Evolutionary conservation across 1,140 invertebrate species (phyloP), one percentile per base, ranked within the genome.

Genomic region (Cydia splendana): DNA sequence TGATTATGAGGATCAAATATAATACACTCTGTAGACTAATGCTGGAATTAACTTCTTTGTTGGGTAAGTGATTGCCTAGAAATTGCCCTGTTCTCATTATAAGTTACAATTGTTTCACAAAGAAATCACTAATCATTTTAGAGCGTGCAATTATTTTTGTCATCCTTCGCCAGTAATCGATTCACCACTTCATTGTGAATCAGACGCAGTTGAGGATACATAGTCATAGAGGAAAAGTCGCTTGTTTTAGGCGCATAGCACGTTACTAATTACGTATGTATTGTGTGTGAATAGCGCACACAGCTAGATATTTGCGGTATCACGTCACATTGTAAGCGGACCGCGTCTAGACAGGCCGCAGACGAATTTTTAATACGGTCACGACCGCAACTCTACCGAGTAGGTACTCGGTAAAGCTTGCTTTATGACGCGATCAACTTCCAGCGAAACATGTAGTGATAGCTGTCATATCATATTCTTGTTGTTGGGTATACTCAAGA

Each of bases 321-420:
- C 81, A 81, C 82, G 85, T 83, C 84, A 85, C 84, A 83, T 81
- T 87, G 83, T 86, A 85, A 85, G 77, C 84, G 80, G 82, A 84
- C 76, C 80, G 75, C 82, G 90, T 92, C 90, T 92, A 91, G 90
- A 92, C 90, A 83, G 83, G 77, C 83, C 81, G 82, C 87, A 92
- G 90, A 92, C 89, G 85, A 91, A 88, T 91, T 91, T 92, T 91
- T 89, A 90, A 90, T 88, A 89, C 80, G 75, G 74, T 75, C 81
- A 75, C 80, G 81, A 76, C 78, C 79, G 80, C 77, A 78, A 74
- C 77, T 73, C 62, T 38, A 71, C 67, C 57, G 65, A 34, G 30
- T 69, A 69, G 28, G 28, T 38, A 71, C 67, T 42, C 34, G 67
- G 30, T 18, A 71, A 71, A 71, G 67, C 67, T 62, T 71, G 67